Evolutionary conservation across 2,888 invertebrate species (phyloP), one percentile per base, ranked within the genome.

Genomic region (Lepidochrysops patricia): DNA sequence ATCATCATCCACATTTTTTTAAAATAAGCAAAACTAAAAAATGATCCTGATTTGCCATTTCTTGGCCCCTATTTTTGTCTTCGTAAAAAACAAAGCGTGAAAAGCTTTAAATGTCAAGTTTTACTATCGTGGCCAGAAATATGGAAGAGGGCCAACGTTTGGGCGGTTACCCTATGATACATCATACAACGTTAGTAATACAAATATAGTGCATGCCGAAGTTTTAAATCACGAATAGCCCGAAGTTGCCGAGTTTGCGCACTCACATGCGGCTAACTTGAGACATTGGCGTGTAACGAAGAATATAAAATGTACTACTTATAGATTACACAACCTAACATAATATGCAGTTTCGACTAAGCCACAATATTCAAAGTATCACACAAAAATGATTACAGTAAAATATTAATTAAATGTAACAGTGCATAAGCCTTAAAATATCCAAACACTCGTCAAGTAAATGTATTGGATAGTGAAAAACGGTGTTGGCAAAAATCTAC

Each of bases 241-340:
- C 9, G 43, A 43, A 43, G 23, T 43, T 43, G 43, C 43, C 23
- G 7, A 19, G 12, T 43, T 12, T 19, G 19, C 15, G 43, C 43
- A 23, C 43, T 43, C 3, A 19, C 23, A 43, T 9, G 43, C 43
- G 19, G 19, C 43, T 43, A 43, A 26, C 27, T 57, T 27, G 27
- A 57, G 57, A 26, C 57, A 2, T 23, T 12, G 23, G 19, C 43
- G 23, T 43, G 43, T 35, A 25, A 52, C 34, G 35, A 52, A 58
- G 52, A 50, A 34, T 35, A 58, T 58, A 58, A 58, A 58, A 52
- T 58, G 50, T 52, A 32, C 54, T 54, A 54, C 54, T 32, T 54
- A 54, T 43, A 43, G 43, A 43, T 29, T 54, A 32, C 19, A 54
- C 19, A 54, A 54, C 32, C 54, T 32, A 29, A 29, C 54, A 54